Conservation (phyloP, 2,113 vertebrate species). For the human region DNA sequence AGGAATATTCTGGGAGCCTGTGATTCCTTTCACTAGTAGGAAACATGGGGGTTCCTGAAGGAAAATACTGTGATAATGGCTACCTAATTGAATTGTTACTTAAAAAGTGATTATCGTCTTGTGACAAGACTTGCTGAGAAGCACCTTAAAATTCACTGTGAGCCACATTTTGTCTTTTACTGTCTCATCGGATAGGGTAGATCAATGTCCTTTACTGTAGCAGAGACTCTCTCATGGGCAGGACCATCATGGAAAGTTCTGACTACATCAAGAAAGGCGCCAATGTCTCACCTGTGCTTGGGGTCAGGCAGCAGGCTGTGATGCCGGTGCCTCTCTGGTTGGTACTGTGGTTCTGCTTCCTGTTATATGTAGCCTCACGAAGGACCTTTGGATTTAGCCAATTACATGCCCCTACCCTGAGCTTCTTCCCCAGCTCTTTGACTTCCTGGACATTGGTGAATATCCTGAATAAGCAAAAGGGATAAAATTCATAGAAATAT, state of each 20-base stretch:
- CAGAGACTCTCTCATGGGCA: background rate
- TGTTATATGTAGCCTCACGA: background rate
- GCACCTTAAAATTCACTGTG: background rate
- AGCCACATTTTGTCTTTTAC: background rate
- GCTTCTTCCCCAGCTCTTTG: slow-evolving; percentile 45
- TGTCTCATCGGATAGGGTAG: background rate
- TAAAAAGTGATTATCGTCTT: slow-evolving; percentile 27
- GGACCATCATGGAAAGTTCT: background rate
- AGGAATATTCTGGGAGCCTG: slow-evolving; percentile 8
- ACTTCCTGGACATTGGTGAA: slow-evolving; percentile 29
- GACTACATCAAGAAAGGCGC: background rate
- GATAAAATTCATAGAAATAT: slow-evolving; percentile 45
- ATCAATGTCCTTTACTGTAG: background rate
- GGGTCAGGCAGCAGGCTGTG: background rate
- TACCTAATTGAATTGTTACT: background rate
- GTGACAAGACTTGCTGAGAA: background rate
- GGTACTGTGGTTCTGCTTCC: background rate
- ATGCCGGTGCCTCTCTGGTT: background rate
- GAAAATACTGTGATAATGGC: background rate
- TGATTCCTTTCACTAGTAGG: slow-evolving; percentile 12
- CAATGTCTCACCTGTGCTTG: background rate
- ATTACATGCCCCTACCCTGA: background rate
- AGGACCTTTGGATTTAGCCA: slow-evolving; percentile 9
- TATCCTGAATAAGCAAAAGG: slow-evolving; percentile 42
- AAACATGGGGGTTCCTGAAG: background rate